phyloP scores from a whole-genome alignment of 1,140 invertebrate genomes.

The Sesamia nonagrioides region DNA sequence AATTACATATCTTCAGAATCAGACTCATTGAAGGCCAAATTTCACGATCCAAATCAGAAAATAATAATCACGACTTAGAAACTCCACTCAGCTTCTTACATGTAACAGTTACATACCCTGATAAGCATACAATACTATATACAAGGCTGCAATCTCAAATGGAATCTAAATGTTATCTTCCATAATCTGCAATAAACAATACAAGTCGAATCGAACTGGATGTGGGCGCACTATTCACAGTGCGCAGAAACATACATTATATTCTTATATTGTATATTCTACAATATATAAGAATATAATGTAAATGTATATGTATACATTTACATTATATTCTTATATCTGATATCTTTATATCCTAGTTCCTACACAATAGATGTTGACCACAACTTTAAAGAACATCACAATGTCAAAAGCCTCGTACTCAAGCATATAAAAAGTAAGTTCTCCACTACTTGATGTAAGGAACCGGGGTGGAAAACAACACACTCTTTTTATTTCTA shows the following conservation, averaged over 20 bases:
- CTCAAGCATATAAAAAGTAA: too few relatives aligned
- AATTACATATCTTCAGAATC: too few relatives aligned
- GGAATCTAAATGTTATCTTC: constrained; percentile 54
- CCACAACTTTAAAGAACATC: neutral
- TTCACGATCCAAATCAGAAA: neutral
- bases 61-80: neutral
- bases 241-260: constrained; percentile 1
- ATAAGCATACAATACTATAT: constrained; percentile 38
- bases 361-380: neutral
- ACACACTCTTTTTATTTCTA: too few relatives aligned
- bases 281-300: constrained; percentile 16
- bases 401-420: too few relatives aligned
- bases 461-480: too few relatives aligned
- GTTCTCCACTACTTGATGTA: too few relatives aligned
- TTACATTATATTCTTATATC: neutral
- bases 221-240: constrained; percentile 33
- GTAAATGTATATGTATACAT: neutral
- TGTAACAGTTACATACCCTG: constrained; percentile 3
- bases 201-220: constrained; percentile 47
- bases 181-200: constrained; percentile 54
- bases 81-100: neutral
- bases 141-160: constrained; percentile 45
- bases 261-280: too few relatives aligned
- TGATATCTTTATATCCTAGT: neutral
- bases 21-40: neutral